Evolutionary conservation across 2,888 invertebrate species (phyloP), one percentile per base, ranked within the genome.

Genomic region (Chesias legatella): DNA sequence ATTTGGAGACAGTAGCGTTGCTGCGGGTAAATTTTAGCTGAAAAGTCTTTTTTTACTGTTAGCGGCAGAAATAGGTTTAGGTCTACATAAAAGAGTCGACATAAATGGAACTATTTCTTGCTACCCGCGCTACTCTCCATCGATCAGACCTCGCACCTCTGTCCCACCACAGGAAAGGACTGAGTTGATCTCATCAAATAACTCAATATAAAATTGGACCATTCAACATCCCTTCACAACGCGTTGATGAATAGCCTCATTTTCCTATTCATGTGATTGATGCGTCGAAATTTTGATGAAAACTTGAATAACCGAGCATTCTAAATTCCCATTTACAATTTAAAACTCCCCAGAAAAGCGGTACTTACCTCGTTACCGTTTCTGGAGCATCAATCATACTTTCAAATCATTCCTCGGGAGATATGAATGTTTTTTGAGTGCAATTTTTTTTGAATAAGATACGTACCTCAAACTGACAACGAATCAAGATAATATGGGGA

Each of bases 371-470:
- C 58, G 44, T 56, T 56, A 57, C 58, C 58, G 61, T 66, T 67
- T 58, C 63, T 62, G 63, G 60, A 60, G 63, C 73, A 74, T 76
- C 73, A 75, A 76, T 76, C 73, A 73, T 72, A 70, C 70, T 75
- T 70, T 73, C 63, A 72, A 73, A 70, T 73, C 59, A 67, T 69
- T 72, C 60, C 60, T 56, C 59, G 60, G 53, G 60, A 58, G 66
- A 71, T 67, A 69, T 69, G 60, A 56, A 58, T 54, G 56, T 60
- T 67, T 64, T 69, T 68, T 66, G 63, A 64, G 65, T 64, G 58
- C 58, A 51, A 61, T 56, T 52, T 56, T 56, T 59, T 63, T 60
- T 69, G 64, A 67, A 65, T 61, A 56, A 65, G 60, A 65, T 66
- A 64, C 58, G 60, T 48, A 44, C 48, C 48, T 40, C 55, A 32